Evolutionary conservation across 2,797 vertebrate species (phyloP).

Genomic region (Halcyon smyrnensis): DNA sequence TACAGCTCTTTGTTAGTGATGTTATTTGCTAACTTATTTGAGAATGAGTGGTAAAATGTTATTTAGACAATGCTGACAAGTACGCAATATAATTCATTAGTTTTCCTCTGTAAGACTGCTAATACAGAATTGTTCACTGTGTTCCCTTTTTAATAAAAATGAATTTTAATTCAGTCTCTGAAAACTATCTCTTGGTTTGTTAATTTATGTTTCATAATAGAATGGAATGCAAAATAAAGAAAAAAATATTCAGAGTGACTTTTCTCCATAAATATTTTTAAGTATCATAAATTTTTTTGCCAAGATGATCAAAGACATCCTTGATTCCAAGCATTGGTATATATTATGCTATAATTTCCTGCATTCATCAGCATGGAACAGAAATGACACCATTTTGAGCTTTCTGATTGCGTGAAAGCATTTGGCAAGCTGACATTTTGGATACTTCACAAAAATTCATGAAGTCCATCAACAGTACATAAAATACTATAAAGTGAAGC

Average conservation of each 20-base stretch:
- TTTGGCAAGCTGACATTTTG: conserved; percentile 75
- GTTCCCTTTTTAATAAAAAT: not conserved
- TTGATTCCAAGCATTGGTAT: conserved; percentile 44
- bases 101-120: not conserved
- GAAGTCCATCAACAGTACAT: conserved; percentile 28
- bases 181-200: not conserved
- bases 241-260: not conserved
- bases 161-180: not conserved
- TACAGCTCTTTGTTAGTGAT: not conserved
- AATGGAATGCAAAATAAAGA: not conserved
- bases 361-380: not conserved
- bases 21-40: not conserved
- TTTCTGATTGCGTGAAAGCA: conserved; percentile 38
- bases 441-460: conserved; percentile 65
- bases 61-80: not conserved
- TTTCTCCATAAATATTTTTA: not conserved
- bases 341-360: conserved; percentile 34
- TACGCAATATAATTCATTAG: not conserved
- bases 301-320: conserved; percentile 24
- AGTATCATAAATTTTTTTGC: not conserved
- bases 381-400: conserved; percentile 29
- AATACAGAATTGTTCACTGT: not conserved
- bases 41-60: not conserved
- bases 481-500: conserved; percentile 39
- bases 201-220: not conserved